phyloP scores from a whole-genome alignment of 2,113 vertebrate species.

The Prinia subflava region DNA sequence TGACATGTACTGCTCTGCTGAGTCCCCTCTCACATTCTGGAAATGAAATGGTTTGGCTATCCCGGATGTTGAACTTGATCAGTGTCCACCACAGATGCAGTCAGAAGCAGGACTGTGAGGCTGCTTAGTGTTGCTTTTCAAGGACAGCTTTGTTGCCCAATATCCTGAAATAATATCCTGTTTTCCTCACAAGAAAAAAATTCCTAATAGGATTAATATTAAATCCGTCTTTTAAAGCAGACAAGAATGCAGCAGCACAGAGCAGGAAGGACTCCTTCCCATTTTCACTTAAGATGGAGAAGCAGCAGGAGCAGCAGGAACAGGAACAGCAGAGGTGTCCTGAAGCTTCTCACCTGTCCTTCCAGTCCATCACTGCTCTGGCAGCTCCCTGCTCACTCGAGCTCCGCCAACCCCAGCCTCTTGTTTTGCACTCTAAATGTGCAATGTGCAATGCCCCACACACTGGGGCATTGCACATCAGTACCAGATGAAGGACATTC shows the following conservation, averaged over 20 bases:
- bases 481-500: background rate
- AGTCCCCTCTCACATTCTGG: background rate
- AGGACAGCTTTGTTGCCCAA: slow-evolving; percentile 54
- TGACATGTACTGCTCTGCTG: background rate
- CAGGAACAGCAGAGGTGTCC: background rate
- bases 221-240: slow-evolving; percentile 41
- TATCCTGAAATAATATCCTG: slow-evolving; percentile 61
- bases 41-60: background rate
- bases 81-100: background rate
- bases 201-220: slow-evolving; percentile 52
- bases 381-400: background rate
- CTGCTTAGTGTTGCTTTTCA: slow-evolving; percentile 32
- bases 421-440: background rate
- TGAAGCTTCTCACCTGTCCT: background rate
- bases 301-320: background rate
- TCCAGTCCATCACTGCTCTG: background rate
- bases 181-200: slow-evolving; percentile 52
- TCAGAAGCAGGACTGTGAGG: background rate
- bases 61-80: background rate
- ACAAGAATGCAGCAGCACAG: background rate
- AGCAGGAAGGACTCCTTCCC: background rate
- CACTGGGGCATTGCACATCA: rapidly evolving
- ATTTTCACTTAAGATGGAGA: background rate
- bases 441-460: background rate
- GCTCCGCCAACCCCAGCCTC: background rate